Evolutionary conservation across 2,888 invertebrate species (phyloP), one percentile per base, ranked within the genome.

Genomic region (Carpatolechia fugitivella): DNA sequence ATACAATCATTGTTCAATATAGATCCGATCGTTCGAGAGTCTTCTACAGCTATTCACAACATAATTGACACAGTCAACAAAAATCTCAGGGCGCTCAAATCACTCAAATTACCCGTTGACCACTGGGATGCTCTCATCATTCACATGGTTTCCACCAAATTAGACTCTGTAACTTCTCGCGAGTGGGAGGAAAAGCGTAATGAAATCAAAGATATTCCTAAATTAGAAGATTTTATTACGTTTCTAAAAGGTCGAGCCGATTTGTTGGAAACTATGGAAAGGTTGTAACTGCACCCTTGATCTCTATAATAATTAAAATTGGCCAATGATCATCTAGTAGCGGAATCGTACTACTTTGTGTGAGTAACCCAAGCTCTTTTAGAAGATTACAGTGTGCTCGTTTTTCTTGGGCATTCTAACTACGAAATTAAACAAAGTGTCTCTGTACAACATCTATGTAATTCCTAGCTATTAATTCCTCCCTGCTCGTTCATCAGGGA

Each of bases 201-300:
- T 13, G 53, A 20, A n/a, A 36, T 56, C 8, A 54, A 50, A 31
- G 58, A 50, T 5, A 30, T 55, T 11, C 62, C 62, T 4, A 56
- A 57, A 18, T 31, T 60, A 7, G 8, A 46, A n/a, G 20, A 44
- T 5, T 62, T 62, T 44, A 48, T 29, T 5, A 20, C 29, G 1
- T 62, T 62, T 46, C 47, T 62, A 14, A 55, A 18, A n/a, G 49
- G 52, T 33, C 60, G 59, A 13, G 58, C 62, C 3, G 56, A 59
- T 29, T 38, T 60, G 11, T 49, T 62, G 16, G 60, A 59, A 13
- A 52, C 46, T 2, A 31, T 58, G 35, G 31, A 52, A 52, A 13
- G 29, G n/a, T n/a, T n/a, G n/a, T n/a, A n/a, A n/a, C n/a, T n/a
- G n/a, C n/a, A n/a, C n/a, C n/a, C n/a, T n/a, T n/a, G n/a, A n/a